Evolutionary conservation across 2,888 invertebrate species (phyloP).

Genomic region (Hedya salicella): DNA sequence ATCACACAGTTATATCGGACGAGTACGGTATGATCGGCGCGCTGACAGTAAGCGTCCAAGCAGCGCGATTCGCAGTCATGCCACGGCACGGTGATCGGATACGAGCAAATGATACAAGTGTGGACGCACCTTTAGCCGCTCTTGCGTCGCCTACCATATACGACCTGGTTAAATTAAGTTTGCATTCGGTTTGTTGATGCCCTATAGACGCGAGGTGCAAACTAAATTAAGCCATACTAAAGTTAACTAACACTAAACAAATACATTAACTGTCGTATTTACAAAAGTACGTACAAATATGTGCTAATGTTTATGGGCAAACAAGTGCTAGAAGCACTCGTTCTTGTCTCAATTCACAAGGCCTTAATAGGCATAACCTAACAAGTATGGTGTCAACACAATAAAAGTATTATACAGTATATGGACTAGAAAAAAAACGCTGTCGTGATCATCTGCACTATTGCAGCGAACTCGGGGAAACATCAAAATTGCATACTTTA

Average conservation of each 20-base stretch:
- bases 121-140: too few relatives aligned
- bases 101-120: too few relatives aligned
- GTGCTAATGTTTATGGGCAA: neutral
- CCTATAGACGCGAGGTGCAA: neutral
- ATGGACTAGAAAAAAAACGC: neutral
- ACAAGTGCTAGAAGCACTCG: constrained; percentile 2
- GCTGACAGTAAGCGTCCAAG: too few relatives aligned
- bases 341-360: constrained; percentile 30
- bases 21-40: too few relatives aligned
- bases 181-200: neutral
- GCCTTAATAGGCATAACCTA: constrained; percentile 19
- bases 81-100: too few relatives aligned
- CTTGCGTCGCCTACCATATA: too few relatives aligned
- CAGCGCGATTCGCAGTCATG: too few relatives aligned
- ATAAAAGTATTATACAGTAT: neutral
- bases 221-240: neutral
- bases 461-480: too few relatives aligned
- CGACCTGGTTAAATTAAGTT: too few relatives aligned
- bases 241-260: neutral
- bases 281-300: constrained; percentile 1
- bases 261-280: neutral
- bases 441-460: too few relatives aligned
- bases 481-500: too few relatives aligned
- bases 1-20: too few relatives aligned
- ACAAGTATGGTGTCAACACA: constrained; percentile 12